Evolutionary conservation across 1,140 invertebrate species (phyloP).

Genomic region (Drosophila seguyi): DNA sequence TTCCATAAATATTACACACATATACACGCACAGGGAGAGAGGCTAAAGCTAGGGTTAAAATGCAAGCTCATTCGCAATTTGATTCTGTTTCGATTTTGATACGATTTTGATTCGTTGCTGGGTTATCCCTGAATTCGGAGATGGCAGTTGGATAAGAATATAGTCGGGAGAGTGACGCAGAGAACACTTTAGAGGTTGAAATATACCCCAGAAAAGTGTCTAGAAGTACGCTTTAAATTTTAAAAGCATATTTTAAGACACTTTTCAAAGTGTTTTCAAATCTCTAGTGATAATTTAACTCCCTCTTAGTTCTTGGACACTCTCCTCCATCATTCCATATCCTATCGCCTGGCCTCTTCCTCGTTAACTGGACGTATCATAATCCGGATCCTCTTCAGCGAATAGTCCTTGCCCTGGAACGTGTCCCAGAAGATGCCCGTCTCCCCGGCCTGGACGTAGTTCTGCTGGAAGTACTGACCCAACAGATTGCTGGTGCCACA

Average conservation of each 20-base stretch:
- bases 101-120: slow-evolving; percentile 5
- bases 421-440: slow-evolving; percentile 88
- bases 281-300: neutral
- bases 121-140: slow-evolving; percentile 48
- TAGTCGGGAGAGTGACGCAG: neutral
- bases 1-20: slow-evolving; percentile 73
- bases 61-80: slow-evolving; percentile 26
- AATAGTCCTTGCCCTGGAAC: slow-evolving; percentile 86
- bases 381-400: slow-evolving; percentile 86
- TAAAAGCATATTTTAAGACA: too few species aligned
- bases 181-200: too few species aligned
- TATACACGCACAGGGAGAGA: slow-evolving; percentile 19
- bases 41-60: slow-evolving; percentile 45
- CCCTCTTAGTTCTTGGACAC: neutral
- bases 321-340: neutral
- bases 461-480: slow-evolving; percentile 86
- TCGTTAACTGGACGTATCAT: slow-evolving; percentile 85
- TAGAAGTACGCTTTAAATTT: too few species aligned
- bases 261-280: neutral
- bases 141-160: slow-evolving; percentile 45
- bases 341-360: slow-evolving; percentile 50
- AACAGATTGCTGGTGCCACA: slow-evolving; percentile 86
- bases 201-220: neutral
- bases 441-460: slow-evolving; percentile 71
- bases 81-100: slow-evolving; percentile 4